Percentiles rank a stretch among this genome's conserved stretches.
Conservation (phyloP, 1,140 invertebrate genomes). For the Araneus ventricosus region DNA sequence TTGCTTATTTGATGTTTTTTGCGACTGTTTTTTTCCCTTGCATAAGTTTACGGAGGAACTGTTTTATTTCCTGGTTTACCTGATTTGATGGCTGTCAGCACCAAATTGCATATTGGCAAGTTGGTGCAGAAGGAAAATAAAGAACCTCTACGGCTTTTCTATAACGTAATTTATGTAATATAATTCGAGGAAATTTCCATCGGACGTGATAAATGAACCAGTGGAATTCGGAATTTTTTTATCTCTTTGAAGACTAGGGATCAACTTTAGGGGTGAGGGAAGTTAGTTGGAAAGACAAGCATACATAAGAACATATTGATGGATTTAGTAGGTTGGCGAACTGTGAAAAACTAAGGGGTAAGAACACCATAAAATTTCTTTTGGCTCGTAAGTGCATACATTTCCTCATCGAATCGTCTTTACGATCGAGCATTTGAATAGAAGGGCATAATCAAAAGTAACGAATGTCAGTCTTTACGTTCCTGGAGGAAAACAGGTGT, state of each 20-base stretch:
- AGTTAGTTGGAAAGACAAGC: background rate
- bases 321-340: slow-evolving; percentile 39
- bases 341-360: slow-evolving; percentile 15
- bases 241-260: background rate
- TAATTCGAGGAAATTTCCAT: slow-evolving; percentile 32
- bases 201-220: background rate
- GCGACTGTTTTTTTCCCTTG: background rate
- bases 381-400: background rate
- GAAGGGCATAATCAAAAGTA: background rate
- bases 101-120: slow-evolving; percentile 6
- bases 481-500: no score
- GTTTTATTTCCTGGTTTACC: background rate
- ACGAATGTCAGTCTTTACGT: background rate
- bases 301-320: background rate
- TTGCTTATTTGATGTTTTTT: background rate
- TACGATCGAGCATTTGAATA: slow-evolving; percentile 18
- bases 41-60: background rate
- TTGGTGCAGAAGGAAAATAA: background rate
- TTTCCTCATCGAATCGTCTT: slow-evolving; percentile 21
- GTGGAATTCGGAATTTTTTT: background rate
- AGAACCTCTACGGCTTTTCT: background rate
- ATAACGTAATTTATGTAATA: background rate
- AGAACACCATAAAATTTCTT: slow-evolving; percentile 24
- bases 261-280: background rate
- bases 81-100: background rate